phyloP scores from a whole-genome alignment of 2,113 vertebrate species.

The Tursiops truncatus region DNA sequence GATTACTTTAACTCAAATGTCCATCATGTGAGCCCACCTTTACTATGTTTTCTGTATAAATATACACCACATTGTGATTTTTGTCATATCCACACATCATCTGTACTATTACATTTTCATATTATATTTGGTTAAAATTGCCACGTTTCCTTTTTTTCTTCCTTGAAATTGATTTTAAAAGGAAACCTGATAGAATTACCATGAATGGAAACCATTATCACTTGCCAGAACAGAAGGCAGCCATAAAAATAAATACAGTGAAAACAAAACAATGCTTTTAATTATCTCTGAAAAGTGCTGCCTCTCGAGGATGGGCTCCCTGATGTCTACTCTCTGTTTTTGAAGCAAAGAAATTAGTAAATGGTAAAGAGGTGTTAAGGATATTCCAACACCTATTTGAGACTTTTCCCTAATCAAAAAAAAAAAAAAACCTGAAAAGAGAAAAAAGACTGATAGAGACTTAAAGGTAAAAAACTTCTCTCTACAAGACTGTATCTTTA shows the following conservation, averaged over 20 bases:
- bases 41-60: not conserved
- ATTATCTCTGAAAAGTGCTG: not conserved
- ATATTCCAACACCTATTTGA: not conserved
- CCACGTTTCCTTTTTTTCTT: not conserved
- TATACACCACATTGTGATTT: not conserved
- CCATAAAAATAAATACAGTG: not conserved
- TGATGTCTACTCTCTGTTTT: not conserved
- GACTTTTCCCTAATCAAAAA: not conserved
- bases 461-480: not conserved
- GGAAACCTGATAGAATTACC: slow-evolving; percentile 29
- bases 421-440: not conserved
- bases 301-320: not conserved
- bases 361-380: not conserved
- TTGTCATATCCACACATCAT: not conserved
- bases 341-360: not conserved
- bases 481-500: not conserved
- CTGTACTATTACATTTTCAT: not conserved
- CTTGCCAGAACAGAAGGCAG: slow-evolving; percentile 56
- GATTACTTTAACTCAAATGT: not conserved
- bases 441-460: not conserved
- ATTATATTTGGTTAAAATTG: not conserved
- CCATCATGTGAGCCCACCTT: not conserved
- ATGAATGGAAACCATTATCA: slow-evolving; percentile 31
- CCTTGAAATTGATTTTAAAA: slow-evolving; percentile 55
- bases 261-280: slow-evolving; percentile 32